Conservation (phyloP, 2,113 vertebrate genomes). For the Oriolus oriolus region DNA sequence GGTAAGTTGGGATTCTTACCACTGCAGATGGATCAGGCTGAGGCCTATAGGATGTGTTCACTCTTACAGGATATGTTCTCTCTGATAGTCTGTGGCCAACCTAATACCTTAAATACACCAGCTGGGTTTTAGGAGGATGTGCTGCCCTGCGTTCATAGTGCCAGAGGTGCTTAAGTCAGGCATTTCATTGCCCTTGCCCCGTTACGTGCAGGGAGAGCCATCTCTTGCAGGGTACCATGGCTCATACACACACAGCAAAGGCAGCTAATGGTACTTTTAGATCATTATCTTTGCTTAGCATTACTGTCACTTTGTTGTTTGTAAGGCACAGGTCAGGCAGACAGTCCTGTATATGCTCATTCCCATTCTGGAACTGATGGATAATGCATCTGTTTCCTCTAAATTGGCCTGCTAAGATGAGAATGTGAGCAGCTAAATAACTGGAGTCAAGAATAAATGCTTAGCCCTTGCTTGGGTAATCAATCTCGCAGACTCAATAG, state of each 20-base stretch:
- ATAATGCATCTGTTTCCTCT: background rate
- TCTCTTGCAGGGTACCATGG: background rate
- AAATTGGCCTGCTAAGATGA: background rate
- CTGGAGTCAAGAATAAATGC: constrained; percentile 2
- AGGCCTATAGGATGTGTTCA: too few species aligned
- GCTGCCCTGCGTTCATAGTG: background rate
- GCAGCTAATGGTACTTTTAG: background rate
- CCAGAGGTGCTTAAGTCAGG: background rate
- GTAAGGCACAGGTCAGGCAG: background rate
- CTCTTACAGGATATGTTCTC: background rate
- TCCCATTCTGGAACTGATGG: background rate
- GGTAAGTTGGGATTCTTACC: background rate
- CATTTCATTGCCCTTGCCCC: background rate
- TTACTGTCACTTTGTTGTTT: background rate
- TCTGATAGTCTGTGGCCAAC: background rate
- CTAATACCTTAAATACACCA: background rate
- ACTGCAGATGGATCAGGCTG: background rate
- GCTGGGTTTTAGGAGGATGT: background rate
- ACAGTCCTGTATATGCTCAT: background rate
- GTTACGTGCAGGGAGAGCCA: background rate
- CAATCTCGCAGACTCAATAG: constrained; percentile 22
- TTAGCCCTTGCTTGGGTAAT: constrained; percentile 31
- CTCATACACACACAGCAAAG: background rate
- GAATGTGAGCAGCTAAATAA: constrained; percentile 17
- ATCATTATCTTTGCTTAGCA: background rate